These are phyloP conservation scores for Drosophila paranaensis DNA, from an alignment of 2,888 invertebrate genomes.

Conservation along the genomic window DNA sequence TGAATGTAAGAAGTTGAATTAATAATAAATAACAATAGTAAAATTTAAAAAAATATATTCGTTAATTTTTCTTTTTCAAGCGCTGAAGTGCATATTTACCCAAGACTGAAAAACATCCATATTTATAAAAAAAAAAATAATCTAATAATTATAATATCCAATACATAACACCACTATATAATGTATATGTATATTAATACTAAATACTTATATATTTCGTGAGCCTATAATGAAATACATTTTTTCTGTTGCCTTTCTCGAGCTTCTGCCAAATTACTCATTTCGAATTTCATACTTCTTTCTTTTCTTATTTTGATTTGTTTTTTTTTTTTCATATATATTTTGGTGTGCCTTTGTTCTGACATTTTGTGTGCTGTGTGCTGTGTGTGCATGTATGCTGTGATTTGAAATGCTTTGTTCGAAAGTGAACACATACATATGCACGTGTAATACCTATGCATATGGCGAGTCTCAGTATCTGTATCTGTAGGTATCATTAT, in stretches of 20 bases:
- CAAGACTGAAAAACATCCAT: too few relatives aligned
- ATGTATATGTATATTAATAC: not conserved
- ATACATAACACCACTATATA: too few relatives aligned
- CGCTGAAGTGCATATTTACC: too few relatives aligned
- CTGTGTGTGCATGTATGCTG: slow-evolving; percentile 24
- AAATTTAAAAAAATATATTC: too few relatives aligned
- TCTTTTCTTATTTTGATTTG: not conserved
- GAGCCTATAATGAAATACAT: slow-evolving; percentile 16
- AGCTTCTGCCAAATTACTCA: slow-evolving; percentile 19
- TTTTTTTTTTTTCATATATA: slow-evolving; percentile 5
- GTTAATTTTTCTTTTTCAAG: too few relatives aligned
- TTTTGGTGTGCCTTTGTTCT: slow-evolving; percentile 62
- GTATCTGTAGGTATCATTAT: slow-evolving; percentile 8
- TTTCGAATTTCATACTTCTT: slow-evolving; percentile 31
- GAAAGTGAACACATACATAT: slow-evolving; percentile 10
- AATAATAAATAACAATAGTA: too few relatives aligned
- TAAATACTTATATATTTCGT: not conserved
- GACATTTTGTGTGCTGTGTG: slow-evolving; percentile 16
- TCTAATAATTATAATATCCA: too few relatives aligned
- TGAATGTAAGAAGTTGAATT: too few relatives aligned
- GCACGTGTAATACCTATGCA: not conserved
- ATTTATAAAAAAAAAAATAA: too few relatives aligned
- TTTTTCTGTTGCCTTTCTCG: slow-evolving; percentile 17
- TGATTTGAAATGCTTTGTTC: slow-evolving; percentile 75
- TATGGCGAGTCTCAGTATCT: slow-evolving; percentile 13